A percentile compares a stretch with the other conserved stretches of the same genome.
These are phyloP conservation scores for Sitophilus oryzae DNA, from an alignment of 1,140 invertebrate species.

Conservation along the genomic window DNA sequence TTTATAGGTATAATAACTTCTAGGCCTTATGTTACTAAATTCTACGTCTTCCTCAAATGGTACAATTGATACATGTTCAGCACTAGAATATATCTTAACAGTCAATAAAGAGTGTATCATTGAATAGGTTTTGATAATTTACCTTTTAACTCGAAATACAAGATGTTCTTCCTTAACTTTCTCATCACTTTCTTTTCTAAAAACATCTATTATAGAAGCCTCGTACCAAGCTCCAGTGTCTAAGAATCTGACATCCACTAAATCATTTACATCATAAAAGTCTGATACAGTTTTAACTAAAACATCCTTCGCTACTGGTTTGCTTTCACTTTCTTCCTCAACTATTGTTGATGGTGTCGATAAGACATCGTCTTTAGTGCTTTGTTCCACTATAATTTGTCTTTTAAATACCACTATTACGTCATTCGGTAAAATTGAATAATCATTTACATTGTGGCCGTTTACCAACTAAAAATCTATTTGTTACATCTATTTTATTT, in stretches of 20 bases:
- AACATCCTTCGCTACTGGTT: conserved; percentile 29
- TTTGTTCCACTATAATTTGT: conserved; percentile 23
- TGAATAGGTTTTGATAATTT: not conserved
- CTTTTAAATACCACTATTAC: conserved; percentile 61
- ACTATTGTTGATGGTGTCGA: conserved; percentile 1
- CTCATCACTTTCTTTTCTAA: conserved; percentile 44
- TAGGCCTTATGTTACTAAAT: conserved; percentile 59
- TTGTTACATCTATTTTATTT: conserved; percentile 5
- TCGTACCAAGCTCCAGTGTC: conserved; percentile 61
- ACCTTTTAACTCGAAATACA: conserved; percentile 31
- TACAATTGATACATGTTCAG: conserved; percentile 22
- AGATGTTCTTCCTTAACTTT: conserved; percentile 35
- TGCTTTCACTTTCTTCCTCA: conserved; percentile 14
- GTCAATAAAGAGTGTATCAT: not conserved
- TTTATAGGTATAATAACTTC: conserved; percentile 52
- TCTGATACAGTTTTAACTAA: conserved; percentile 47
- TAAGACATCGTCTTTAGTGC: conserved; percentile 11
- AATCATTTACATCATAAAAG: conserved; percentile 61
- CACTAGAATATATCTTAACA: conserved; percentile 17
- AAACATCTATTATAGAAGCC: conserved; percentile 50
- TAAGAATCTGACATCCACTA: conserved; percentile 58
- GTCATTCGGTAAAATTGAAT: conserved; percentile 73
- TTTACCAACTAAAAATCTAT: conserved; percentile 58
- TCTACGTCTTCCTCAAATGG: conserved; percentile 43
- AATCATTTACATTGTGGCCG: conserved; percentile 70